Conservation (phyloP, 2,113 vertebrate species). For the Caracal caracal region DNA sequence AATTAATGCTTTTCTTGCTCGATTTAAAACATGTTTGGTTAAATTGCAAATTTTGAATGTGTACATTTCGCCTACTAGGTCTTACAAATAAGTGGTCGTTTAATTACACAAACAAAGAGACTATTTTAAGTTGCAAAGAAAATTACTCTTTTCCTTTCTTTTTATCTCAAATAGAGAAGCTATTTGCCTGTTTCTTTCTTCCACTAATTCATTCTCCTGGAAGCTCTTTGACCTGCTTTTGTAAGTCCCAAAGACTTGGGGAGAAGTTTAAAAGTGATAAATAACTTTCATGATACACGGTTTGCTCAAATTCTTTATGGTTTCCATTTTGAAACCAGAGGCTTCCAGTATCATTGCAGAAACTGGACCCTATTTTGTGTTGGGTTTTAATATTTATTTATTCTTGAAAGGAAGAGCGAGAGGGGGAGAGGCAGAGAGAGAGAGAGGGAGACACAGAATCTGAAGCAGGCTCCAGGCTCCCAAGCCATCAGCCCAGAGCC, state of each 20-base stretch:
- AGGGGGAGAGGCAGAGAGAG: no score
- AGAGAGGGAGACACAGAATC: no score
- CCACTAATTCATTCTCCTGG: constrained; percentile 1
- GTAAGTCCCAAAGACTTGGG: neutral
- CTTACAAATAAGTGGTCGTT: constrained; percentile 34
- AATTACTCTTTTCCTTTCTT: constrained; percentile 54
- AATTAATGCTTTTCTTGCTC: constrained; percentile 56
- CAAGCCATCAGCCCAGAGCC: no score
- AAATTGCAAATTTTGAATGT: neutral
- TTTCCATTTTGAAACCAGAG: constrained; percentile 5
- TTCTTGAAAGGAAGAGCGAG: no score
- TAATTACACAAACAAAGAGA: constrained; percentile 60
- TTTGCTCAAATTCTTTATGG: neutral
- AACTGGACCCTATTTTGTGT: neutral
- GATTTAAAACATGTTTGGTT: constrained; percentile 45
- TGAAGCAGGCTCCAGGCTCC: no score
- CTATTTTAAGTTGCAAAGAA: constrained; percentile 38
- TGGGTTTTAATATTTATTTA: no score
- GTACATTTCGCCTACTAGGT: neutral
- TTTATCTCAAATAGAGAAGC: constrained; percentile 14
- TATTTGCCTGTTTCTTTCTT: neutral
- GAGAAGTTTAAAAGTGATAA: neutral
- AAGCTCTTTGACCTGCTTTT: constrained; percentile 23
- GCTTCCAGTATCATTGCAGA: neutral
- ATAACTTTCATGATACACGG: neutral